These are phyloP conservation scores for Columba janthina DNA, from an alignment of 2,113 vertebrate genomes.

Conservation along the genomic window DNA sequence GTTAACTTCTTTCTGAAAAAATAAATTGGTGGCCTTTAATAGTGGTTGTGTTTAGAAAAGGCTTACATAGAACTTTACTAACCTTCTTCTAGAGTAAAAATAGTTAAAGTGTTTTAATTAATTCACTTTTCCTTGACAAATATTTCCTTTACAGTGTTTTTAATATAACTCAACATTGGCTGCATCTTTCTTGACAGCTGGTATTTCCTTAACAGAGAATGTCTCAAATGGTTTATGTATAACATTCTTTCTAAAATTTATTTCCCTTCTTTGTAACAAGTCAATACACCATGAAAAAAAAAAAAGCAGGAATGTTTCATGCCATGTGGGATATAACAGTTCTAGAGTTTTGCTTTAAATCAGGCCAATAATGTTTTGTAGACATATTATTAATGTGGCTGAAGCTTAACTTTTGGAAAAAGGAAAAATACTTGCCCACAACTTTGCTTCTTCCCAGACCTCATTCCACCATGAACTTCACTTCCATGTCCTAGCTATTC, in stretches of 20 bases:
- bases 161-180: conserved; percentile 48
- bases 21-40: background rate
- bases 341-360: conserved; percentile 46
- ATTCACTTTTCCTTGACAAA: conserved; percentile 8
- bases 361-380: background rate
- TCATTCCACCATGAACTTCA: background rate
- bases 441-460: background rate
- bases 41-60: background rate
- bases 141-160: conserved; percentile 52
- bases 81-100: background rate
- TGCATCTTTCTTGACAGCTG: conserved; percentile 61
- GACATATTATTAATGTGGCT: background rate
- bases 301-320: background rate
- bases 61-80: background rate
- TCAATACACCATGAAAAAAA: background rate
- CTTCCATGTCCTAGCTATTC: background rate
- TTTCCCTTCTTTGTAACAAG: conserved; percentile 64
- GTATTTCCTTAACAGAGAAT: conserved; percentile 59
- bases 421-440: background rate
- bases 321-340: conserved; percentile 19
- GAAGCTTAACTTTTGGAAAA: conserved; percentile 9
- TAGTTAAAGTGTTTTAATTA: conserved; percentile 42
- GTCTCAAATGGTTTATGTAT: conserved; percentile 55
- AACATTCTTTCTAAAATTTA: conserved; percentile 68
- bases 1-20: background rate